Base-by-base conservation (phyloP, 2,113 vertebrate genomes). In the Hassar affinis region DNA sequence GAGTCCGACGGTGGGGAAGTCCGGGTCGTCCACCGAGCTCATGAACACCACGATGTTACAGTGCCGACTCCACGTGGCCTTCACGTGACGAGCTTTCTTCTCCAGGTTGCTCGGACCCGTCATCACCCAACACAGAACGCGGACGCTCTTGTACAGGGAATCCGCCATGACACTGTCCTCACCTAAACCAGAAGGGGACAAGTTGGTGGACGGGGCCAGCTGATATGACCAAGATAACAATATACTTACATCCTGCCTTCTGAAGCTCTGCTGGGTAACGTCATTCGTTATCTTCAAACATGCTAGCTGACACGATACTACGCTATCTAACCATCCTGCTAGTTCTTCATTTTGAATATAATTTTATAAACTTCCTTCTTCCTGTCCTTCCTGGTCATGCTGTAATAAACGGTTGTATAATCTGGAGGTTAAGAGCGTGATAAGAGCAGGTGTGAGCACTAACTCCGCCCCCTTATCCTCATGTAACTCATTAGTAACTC, bases 71-170 rank as follows among this genome's bases (percentile, higher is more conserved):
- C 94, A 95, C 0, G 94, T 94, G 74, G 88, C 87, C 81, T 91
- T 94, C 6, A 94, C 90, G 2, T 93, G 94, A 0, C 91, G 89
- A 11, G 94, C 90, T n/a, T 91, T 92, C 8, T 25, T 94, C 79
- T 95, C 76, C 80, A 95, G 83, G 86, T 89, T 94, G 1, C 35
- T 85, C 0, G 95, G 93, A 0, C 89, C 86, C 0, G 94, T 94
- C 94, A 95, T 91, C 85, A 95, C 93, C 94, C 93, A 95, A 89
- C 95, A 96, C 25, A 95, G 93, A 61, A 94, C 88, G 0, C 93
- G 94, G 0, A 96, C 93, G 61, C 90, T 93, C 33, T 71, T 87
- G 80, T 91, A 94, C 1, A 94, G 91, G 6, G 83, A 90, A 12
- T 91, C 93, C 0, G 94, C 94, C 78, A 94, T 68, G 1, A 6